Evolutionary conservation across 1,140 invertebrate genomes (phyloP).

Genomic region (Drosophila yakuba): DNA sequence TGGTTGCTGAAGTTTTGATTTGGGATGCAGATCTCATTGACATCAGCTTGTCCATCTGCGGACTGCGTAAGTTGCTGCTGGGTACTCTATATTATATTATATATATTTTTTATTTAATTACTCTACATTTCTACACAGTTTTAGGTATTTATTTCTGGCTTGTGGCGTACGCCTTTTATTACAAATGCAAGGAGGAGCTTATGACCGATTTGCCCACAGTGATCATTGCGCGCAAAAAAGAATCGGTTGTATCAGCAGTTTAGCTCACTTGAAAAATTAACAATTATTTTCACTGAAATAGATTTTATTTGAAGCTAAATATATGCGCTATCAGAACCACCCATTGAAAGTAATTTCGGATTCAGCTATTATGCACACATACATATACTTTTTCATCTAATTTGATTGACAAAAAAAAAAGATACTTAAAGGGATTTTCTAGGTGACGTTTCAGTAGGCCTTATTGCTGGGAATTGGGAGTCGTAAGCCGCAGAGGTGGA

Average conservation of each 20-base stretch:
- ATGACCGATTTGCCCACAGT: neutral
- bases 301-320: neutral
- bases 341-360: neutral
- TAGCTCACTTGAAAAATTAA: neutral
- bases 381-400: neutral
- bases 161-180: conserved; percentile 4
- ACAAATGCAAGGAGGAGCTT: neutral
- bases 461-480: neutral
- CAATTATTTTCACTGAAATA: neutral
- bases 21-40: neutral
- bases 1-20: neutral
- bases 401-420: conserved; percentile 1
- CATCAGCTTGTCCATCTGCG: neutral
- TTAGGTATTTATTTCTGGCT: conserved; percentile 4
- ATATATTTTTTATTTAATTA: neutral
- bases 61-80: neutral
- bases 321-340: no score
- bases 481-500: neutral
- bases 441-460: neutral
- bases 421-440: conserved; percentile 17
- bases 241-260: neutral
- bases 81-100: no score
- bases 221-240: neutral
- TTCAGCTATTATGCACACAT: conserved; percentile 25
- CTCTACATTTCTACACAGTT: neutral